A percentile compares a stretch with the other conserved stretches of the same genome.
These are phyloP conservation scores for Mirza zaza DNA, from an alignment of 2,113 vertebrate genomes.

Conservation along the genomic window DNA sequence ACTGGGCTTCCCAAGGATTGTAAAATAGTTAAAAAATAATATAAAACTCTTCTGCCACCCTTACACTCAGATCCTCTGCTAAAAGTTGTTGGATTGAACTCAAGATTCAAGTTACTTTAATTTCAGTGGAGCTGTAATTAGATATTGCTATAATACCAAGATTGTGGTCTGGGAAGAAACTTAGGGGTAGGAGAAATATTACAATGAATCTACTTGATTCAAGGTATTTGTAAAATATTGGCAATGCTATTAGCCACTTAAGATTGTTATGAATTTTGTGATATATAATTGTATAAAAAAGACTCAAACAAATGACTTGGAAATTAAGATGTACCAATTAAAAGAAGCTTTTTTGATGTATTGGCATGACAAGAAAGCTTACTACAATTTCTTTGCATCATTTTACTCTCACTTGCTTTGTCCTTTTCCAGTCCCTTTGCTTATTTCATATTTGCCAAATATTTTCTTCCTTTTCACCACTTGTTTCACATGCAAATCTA, in stretches of 20 bases:
- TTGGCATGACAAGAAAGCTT: neutral
- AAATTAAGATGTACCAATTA: neutral
- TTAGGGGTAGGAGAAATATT: neutral
- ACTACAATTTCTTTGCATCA: neutral
- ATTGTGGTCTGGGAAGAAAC: neutral
- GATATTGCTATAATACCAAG: neutral
- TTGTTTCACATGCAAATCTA: slow-evolving; percentile 46
- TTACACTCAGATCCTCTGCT: neutral
- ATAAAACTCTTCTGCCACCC: neutral
- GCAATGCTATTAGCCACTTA: neutral
- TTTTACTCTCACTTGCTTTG: neutral
- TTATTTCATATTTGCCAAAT: neutral
- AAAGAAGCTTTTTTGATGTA: neutral
- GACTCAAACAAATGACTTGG: neutral
- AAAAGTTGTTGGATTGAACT: neutral
- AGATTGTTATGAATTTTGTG: neutral
- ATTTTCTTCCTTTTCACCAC: neutral
- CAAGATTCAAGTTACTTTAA: neutral
- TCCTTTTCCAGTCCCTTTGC: neutral
- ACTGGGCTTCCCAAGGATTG: neutral
- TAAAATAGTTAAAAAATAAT: neutral
- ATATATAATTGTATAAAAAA: neutral
- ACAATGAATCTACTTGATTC: neutral
- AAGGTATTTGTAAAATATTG: neutral
- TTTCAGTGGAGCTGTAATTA: neutral